Base-by-base conservation (phyloP, 2,888 invertebrate species). In the Drosophila parthenogenetica region DNA sequence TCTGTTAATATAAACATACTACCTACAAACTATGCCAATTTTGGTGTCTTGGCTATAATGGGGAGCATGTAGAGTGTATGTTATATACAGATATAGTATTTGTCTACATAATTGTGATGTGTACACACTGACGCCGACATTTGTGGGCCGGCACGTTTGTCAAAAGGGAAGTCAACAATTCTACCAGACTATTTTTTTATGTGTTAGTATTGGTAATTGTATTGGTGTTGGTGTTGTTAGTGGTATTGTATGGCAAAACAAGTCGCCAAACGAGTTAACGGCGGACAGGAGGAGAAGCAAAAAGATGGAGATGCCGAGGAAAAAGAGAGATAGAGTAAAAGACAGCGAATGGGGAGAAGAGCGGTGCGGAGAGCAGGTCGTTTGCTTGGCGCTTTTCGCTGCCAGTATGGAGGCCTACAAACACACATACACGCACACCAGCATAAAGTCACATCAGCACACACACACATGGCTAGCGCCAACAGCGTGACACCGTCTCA, bases 211-310 rank as follows among this genome's bases (percentile, higher is more conserved):
- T 29, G 8, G 29, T 29, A 29, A 8, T 29, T 1, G 29, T 29
- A 8, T 29, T 29, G 29, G 29, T 29, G 29, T 29, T 25, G 25
- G 25, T 25, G 25, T 7, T 29, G 29, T 7, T 29, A 8, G 8
- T 29, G 29, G 29, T 29, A 29, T 29, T 29, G 59, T 69, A 37
- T 35, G 45, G 67, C 79, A 70, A 70, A 79, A 78, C 80, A 77
- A 83, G 72, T 74, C 64, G 78, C 81, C 73, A 81, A 86, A 82
- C 82, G 75, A 80, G 86, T 82, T 86, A 71, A 69, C 69, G 62
- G 66, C 60, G 62, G 53, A 40, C 35, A 35, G 43, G 39, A 43
- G 42, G 60, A 64, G 76, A 45, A 57, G 57, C 50, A 53, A 66
- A 66, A 55, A 75, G 61, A 68, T 73, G 54, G 57, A 68, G 73